Base-by-base conservation (phyloP, 1,140 invertebrate genomes). In the Drosophila nebulosa region DNA sequence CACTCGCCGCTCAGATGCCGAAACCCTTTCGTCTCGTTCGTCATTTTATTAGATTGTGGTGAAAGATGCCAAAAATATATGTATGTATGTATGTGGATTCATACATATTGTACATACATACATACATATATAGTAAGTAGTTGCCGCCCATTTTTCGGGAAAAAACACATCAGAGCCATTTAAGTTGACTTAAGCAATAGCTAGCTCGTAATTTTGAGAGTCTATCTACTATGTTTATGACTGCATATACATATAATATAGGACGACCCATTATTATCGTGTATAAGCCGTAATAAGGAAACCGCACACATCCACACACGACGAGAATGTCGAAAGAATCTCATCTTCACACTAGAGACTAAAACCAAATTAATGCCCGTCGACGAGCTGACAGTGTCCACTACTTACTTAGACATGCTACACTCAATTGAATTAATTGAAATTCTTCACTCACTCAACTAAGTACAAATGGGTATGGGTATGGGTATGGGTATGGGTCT, bases 341-440 rank as follows among this genome's bases (percentile, higher is more conserved):
- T 80, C 50, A 53, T 57, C 62, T 70, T 73, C 76, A 79, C 72
- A 85, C 71, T 79, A 79, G 58, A 79, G 59, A 72, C 16, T 55
- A 39, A 42, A 36, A 63, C 32, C 52, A 59, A 77, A 75, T 78
- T 78, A 75, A 67, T 72, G 72, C 35, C 39, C 58, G 62, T 22
- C 42, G 58, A 39, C 66, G 53, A 27, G 52, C 27, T 50, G 60
- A 58, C 74, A 42, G 58, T 55, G 52, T 10, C 36, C 55, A 69
- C 64, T 65, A 42, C 26, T 55, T 46, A 64, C 52, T 39, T 65
- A 78, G 65, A 53, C 73, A 58, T 74, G 62, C 36, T 52, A 67
- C 64, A 62, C 61, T 76, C 83, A 88, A 88, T 88, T 88, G 84
- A 88, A 88, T 88, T 88, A 88, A 88, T 88, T 88, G 83, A 88